phyloP scores from a whole-genome alignment of 2,888 invertebrate genomes.

The Melinopterus prodromus region DNA sequence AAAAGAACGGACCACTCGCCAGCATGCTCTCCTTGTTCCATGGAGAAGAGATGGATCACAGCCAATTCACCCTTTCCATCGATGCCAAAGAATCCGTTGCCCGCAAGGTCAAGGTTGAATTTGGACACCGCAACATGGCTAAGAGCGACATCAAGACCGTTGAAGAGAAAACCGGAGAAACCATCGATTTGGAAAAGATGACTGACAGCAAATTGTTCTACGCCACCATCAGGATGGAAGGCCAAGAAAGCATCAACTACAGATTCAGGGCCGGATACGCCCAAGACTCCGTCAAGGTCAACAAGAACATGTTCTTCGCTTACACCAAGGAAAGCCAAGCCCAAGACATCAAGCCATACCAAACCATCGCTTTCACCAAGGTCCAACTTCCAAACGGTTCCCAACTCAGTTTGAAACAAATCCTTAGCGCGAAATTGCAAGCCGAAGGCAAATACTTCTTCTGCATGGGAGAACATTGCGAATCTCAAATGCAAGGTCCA shows the following conservation, averaged over 20 bases:
- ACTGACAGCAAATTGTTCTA: background rate
- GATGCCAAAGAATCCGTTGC: background rate
- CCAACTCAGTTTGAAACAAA: background rate
- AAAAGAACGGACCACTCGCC: background rate
- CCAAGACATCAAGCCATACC: background rate
- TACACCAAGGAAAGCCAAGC: conserved; percentile 4
- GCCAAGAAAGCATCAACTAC: background rate
- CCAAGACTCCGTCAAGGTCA: background rate
- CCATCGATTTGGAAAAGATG: background rate
- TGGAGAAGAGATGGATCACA: background rate
- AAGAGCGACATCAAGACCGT: background rate
- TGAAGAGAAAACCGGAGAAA: background rate
- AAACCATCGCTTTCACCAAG: background rate
- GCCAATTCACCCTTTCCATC: background rate
- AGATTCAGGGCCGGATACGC: background rate
- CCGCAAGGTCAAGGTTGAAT: background rate
- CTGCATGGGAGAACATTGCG: background rate
- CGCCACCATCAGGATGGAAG: background rate
- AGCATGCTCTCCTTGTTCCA: background rate
- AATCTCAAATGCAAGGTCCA: conserved; percentile 41
- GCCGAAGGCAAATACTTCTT: background rate
- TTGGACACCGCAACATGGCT: background rate
- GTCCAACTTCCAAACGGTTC: background rate
- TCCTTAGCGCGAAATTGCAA: background rate
- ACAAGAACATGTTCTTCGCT: background rate